These are phyloP conservation scores for Akabosia matsudoensis DNA, from an alignment of 1,140 invertebrate genomes.

Conservation along the genomic window DNA sequence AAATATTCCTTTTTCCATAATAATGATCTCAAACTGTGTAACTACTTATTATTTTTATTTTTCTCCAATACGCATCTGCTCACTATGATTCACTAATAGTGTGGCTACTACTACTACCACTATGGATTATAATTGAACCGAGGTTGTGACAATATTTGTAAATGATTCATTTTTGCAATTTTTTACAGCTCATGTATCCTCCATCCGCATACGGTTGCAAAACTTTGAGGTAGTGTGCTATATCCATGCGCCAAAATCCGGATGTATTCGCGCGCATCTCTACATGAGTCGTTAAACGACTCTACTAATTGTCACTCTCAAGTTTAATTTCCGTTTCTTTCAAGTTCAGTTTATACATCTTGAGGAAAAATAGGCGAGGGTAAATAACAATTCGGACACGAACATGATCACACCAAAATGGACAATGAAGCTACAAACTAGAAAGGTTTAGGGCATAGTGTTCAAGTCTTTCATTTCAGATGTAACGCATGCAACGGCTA, in stretches of 20 bases:
- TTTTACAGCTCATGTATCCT: too few species aligned
- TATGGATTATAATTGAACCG: background rate
- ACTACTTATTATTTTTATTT: background rate
- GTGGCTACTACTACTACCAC: background rate
- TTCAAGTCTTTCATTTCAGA: too few species aligned
- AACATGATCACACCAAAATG: too few species aligned
- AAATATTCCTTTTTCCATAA: background rate
- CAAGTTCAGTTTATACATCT: too few species aligned
- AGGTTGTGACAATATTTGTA: background rate
- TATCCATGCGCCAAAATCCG: background rate
- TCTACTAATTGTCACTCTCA: background rate
- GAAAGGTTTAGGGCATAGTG: too few species aligned
- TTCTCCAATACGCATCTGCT: background rate
- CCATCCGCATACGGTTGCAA: background rate
- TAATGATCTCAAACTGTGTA: background rate
- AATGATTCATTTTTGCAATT: background rate
- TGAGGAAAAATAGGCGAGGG: too few species aligned
- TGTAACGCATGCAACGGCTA: too few species aligned
- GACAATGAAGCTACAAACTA: too few species aligned
- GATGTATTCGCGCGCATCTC: background rate
- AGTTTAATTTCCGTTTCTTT: background rate
- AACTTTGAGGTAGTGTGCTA: background rate
- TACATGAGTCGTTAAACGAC: too few species aligned
- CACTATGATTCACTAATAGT: too few species aligned
- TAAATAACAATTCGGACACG: too few species aligned